Conservation (phyloP, 2,797 vertebrate species). For the Sebastes taczanowskii region DNA sequence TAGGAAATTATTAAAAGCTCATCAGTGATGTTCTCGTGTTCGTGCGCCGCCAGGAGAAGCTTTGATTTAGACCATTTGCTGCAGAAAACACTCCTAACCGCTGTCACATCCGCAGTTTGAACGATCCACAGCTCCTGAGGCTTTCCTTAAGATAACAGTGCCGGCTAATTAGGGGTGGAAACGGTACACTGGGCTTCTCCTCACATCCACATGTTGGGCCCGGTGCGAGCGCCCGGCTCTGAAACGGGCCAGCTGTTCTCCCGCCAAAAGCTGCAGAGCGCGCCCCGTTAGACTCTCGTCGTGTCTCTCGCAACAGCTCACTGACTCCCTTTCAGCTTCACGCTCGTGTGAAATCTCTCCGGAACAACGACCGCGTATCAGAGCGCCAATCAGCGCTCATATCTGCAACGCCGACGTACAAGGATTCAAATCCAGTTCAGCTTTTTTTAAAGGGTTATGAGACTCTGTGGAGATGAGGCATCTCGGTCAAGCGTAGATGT, state of each 20-base stretch:
- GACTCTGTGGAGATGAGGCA: constrained; percentile 21
- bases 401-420: constrained; percentile 11
- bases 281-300: constrained; percentile 12
- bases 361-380: constrained; percentile 38
- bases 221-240: constrained; percentile 7
- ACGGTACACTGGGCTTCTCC: constrained; percentile 53
- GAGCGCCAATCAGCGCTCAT: constrained; percentile 23
- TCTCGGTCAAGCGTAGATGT: constrained; percentile 21
- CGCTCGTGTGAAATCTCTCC: constrained; percentile 62
- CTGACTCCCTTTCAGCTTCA: constrained; percentile 46
- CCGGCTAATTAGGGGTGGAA: constrained; percentile 66
- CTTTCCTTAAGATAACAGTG: constrained; percentile 66
- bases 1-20: constrained; percentile 35
- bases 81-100: constrained; percentile 34
- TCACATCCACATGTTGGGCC: constrained; percentile 62
- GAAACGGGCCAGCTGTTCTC: constrained; percentile 59
- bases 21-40: neutral
- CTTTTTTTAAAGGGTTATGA: constrained; percentile 13
- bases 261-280: constrained; percentile 34
- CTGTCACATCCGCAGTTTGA: constrained; percentile 47
- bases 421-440: constrained; percentile 14
- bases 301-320: constrained; percentile 41
- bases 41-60: constrained; percentile 14
- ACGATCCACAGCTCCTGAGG: constrained; percentile 49
- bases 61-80: constrained; percentile 45